These are phyloP conservation scores for Junonia oenone DNA, from an alignment of 2,888 invertebrate species.

Conservation along the genomic window DNA sequence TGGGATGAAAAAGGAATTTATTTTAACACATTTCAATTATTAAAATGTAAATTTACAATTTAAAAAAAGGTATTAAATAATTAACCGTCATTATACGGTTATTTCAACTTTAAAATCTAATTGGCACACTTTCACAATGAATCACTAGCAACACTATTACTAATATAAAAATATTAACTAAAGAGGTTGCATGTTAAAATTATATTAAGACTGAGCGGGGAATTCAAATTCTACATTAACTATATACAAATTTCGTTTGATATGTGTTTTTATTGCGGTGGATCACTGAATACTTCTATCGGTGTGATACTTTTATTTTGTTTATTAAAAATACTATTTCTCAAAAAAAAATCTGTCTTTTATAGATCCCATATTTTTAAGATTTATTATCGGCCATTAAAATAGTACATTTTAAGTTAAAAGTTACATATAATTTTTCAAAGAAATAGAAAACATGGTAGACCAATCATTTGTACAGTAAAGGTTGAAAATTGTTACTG, in stretches of 20 bases:
- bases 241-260: slow-evolving; percentile 53
- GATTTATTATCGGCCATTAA: not conserved
- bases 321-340: slow-evolving; percentile 26
- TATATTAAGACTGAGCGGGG: slow-evolving; percentile 33
- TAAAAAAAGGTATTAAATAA: slow-evolving; percentile 59
- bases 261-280: slow-evolving; percentile 66
- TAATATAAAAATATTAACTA: slow-evolving; percentile 60
- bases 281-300: slow-evolving; percentile 32
- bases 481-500: too few relatives aligned
- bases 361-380: too few relatives aligned
- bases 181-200: slow-evolving; percentile 50
- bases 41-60: slow-evolving; percentile 32
- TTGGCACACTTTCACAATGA: slow-evolving; percentile 79
- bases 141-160: slow-evolving; percentile 74
- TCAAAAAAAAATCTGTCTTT: slow-evolving; percentile 5
- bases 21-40: not conserved
- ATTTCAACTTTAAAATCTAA: slow-evolving; percentile 56
- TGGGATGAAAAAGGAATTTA: not conserved
- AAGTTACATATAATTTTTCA: too few relatives aligned
- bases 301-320: not conserved
- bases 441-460: too few relatives aligned
- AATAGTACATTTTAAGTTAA: too few relatives aligned
- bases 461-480: too few relatives aligned
- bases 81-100: slow-evolving; percentile 45
- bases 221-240: slow-evolving; percentile 30